Conservation (phyloP, 2,113 vertebrate species). For the Lophochroa leadbeateri region DNA sequence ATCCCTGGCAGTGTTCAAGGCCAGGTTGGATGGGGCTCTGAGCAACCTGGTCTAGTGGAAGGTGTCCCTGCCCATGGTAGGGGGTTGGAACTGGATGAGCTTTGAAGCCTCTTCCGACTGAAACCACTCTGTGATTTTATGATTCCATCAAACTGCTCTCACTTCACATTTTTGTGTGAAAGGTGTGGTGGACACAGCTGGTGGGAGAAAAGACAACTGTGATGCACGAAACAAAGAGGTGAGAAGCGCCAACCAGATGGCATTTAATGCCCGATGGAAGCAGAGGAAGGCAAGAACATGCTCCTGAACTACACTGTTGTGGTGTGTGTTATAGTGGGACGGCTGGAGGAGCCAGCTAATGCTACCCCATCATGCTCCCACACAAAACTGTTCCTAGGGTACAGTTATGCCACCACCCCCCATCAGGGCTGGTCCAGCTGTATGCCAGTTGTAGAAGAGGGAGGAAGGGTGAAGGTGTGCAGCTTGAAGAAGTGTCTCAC, state of each 20-base stretch:
- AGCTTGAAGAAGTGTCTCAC: background rate
- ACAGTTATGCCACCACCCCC: background rate
- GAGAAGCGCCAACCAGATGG: background rate
- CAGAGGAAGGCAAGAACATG: background rate
- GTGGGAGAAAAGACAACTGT: background rate
- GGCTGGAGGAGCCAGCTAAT: background rate
- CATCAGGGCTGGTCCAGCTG: background rate
- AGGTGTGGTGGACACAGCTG: fast-evolving
- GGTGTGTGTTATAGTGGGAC: background rate
- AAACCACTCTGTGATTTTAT: background rate
- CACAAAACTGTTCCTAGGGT: background rate
- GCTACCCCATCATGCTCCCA: too few relatives aligned
- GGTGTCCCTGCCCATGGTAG: background rate
- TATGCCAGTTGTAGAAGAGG: background rate
- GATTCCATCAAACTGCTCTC: background rate
- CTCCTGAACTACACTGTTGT: background rate
- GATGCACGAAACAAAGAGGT: background rate
- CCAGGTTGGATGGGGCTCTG: background rate
- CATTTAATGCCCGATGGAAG: background rate
- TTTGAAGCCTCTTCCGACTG: background rate
- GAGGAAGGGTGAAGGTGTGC: background rate
- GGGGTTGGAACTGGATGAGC: background rate
- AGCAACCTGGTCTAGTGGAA: background rate
- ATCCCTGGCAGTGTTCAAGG: background rate
- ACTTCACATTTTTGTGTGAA: background rate